phyloP scores from a whole-genome alignment of 2,888 invertebrate genomes.

The Nesidiocoris tenuis region DNA sequence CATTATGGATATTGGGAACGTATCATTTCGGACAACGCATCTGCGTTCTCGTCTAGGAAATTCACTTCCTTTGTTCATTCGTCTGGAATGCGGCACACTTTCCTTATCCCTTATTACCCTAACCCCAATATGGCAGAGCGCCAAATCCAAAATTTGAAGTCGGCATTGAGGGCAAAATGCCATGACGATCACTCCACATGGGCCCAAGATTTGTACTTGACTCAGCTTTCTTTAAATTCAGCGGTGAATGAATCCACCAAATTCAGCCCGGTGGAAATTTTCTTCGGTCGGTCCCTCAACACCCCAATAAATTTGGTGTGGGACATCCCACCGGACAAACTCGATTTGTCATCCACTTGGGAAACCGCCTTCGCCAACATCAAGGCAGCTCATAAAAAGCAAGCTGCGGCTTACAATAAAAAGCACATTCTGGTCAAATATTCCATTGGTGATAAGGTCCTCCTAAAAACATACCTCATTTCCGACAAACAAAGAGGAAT shows the following conservation, averaged over 20 bases:
- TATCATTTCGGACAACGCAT: conserved; percentile 17
- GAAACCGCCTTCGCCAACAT: conserved; percentile 12
- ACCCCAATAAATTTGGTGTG: conserved; percentile 23
- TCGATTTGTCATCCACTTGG: conserved; percentile 1
- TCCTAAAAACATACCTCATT: conserved; percentile 20
- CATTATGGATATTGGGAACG: conserved; percentile 19
- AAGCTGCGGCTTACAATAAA: background rate
- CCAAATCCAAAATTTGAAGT: conserved; percentile 24
- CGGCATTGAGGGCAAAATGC: conserved; percentile 17
- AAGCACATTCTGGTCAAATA: background rate
- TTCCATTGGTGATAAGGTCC: conserved; percentile 2
- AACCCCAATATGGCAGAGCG: conserved; percentile 23
- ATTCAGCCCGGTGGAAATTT: conserved; percentile 28
- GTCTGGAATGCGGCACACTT: conserved; percentile 2
- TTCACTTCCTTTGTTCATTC: conserved; percentile 8
- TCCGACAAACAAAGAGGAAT: background rate
- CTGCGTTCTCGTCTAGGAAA: background rate
- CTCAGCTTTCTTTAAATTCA: conserved; percentile 18
- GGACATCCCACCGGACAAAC: conserved; percentile 15
- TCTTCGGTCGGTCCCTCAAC: conserved; percentile 12
- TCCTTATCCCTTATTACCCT: no score
- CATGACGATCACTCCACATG: conserved; percentile 18
- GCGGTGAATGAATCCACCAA: conserved; percentile 17
- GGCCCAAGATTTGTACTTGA: background rate
- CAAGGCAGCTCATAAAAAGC: conserved; percentile 3